Percentiles rank a stretch among this genome's conserved stretches.
Evolutionary conservation across 2,797 vertebrate species (phyloP).

Genomic region (Peromyscus nudipes): DNA sequence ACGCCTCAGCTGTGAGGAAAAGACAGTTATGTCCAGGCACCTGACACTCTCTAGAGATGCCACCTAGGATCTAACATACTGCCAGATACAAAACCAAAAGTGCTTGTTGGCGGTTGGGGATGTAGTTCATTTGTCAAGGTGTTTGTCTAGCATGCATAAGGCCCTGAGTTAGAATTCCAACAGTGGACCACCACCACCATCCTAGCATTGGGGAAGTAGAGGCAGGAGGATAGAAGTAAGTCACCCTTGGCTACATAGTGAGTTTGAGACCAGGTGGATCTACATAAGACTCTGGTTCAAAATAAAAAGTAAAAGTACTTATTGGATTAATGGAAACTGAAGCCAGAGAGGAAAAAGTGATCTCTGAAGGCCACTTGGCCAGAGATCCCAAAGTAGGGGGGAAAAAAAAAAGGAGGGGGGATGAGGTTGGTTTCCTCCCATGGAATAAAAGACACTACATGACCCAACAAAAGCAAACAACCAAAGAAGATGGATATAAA

Average conservation of each 20-base stretch:
- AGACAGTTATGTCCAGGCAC: neutral
- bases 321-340: conserved; percentile 8
- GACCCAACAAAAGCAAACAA: neutral
- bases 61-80: neutral
- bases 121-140: neutral
- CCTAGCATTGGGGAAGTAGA: neutral
- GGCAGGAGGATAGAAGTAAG: neutral
- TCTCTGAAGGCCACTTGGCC: neutral
- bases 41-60: neutral
- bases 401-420: neutral
- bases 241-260: neutral
- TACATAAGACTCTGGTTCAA: neutral
- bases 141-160: neutral
- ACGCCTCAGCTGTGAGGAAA: neutral
- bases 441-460: neutral
- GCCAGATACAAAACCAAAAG: neutral
- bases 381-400: neutral
- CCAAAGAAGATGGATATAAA: neutral
- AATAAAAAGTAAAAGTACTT: neutral
- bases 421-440: neutral
- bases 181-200: neutral
- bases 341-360: neutral
- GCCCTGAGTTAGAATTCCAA: neutral
- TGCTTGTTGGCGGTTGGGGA: neutral
- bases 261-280: neutral